These are phyloP conservation scores for Chlorodrepanis virens DNA, from an alignment of 2,113 vertebrate species.

Conservation along the genomic window DNA sequence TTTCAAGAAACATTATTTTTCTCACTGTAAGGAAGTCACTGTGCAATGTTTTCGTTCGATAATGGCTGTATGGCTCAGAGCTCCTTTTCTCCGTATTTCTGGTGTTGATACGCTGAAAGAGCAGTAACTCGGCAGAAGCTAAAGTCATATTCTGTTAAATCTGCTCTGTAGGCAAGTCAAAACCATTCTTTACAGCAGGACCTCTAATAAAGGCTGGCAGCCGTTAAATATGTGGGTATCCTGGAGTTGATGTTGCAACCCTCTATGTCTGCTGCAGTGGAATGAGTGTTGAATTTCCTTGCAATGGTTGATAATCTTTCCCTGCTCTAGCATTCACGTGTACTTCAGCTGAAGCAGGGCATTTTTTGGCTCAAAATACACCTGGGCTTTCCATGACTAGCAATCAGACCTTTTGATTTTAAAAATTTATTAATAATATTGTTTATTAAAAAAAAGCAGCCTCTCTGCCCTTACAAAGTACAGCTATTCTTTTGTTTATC, in stretches of 20 bases:
- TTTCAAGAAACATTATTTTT: not conserved
- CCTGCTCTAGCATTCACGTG: not conserved
- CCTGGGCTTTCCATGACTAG: not conserved
- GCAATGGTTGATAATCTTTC: not conserved
- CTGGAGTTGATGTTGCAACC: not conserved
- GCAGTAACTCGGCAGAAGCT: not conserved
- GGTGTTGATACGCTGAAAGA: not conserved
- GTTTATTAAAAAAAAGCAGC: not conserved
- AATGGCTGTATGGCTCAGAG: not conserved
- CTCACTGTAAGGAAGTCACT: not conserved
- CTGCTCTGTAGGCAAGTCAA: not conserved
- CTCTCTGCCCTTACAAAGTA: not conserved
- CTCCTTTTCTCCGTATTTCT: not conserved
- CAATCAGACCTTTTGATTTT: not conserved
- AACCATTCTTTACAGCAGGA: not conserved
- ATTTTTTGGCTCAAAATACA: not conserved
- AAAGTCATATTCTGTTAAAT: not conserved
- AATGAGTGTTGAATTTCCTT: not conserved
- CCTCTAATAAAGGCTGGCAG: not conserved
- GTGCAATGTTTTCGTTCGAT: not conserved
- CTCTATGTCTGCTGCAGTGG: not conserved
- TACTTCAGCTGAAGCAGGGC: not conserved
- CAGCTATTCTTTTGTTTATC: not conserved
- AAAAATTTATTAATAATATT: not conserved
- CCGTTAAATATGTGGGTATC: not conserved